These are phyloP conservation scores for Quadroppia sp. DNA, from an alignment of 2,888 invertebrate species.

Conservation along the genomic window DNA sequence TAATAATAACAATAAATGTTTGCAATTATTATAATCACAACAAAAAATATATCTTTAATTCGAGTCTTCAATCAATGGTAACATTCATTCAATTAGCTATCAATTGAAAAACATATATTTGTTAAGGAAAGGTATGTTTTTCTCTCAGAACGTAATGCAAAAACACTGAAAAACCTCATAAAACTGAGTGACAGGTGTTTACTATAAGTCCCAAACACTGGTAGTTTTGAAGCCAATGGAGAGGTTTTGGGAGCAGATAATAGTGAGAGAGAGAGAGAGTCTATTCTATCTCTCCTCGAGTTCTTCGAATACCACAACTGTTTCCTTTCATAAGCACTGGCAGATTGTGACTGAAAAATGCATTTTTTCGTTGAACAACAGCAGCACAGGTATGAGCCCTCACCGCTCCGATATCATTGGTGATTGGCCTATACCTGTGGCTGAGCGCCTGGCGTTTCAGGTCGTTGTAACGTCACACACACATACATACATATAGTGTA, in stretches of 20 bases:
- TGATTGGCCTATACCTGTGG: neutral
- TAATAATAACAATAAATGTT: neutral
- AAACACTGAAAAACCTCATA: neutral
- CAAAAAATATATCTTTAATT: neutral
- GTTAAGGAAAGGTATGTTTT: neutral
- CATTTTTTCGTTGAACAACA: too few species aligned
- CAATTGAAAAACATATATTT: neutral
- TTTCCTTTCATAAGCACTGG: neutral
- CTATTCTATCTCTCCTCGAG: neutral
- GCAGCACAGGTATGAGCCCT: constrained; percentile 4
- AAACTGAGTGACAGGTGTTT: constrained; percentile 14
- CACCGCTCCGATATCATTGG: neutral
- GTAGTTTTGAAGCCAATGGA: neutral
- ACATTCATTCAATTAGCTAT: neutral
- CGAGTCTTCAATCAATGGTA: neutral
- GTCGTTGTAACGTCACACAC: constrained; percentile 17
- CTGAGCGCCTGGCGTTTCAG: neutral
- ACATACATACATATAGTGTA: too few species aligned
- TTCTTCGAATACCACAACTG: constrained; percentile 30
- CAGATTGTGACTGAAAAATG: neutral
- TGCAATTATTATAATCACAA: constrained; percentile 15
- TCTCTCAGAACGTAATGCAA: neutral
- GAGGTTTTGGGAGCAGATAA: neutral
- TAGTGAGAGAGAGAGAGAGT: neutral
- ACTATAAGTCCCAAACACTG: neutral